Base-by-base conservation (phyloP, 2,888 invertebrate species). In the Andrena bicolor region DNA sequence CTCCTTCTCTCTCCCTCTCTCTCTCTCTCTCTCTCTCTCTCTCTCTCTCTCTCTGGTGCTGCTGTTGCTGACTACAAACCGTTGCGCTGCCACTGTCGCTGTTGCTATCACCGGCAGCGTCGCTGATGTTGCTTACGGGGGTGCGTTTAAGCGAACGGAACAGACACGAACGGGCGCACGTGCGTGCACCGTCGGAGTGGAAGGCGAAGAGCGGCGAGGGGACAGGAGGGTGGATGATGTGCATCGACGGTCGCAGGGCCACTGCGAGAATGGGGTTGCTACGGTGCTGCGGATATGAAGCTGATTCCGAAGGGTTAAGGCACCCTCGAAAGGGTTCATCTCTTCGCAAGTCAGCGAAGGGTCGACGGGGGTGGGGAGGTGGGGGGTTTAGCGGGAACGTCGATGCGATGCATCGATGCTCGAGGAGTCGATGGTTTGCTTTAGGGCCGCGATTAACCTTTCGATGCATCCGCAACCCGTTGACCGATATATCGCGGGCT, bases 131-230 rank as follows among this genome's bases (percentile, higher is more conserved):
- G 82, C 64, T 81, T 16, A 76, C 74, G 77, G 72, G 87, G 84
- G 86, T 87, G 86, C 87, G 80, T 84, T 86, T 82, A 84, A 86
- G 76, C 77, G 87, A 80, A 82, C 81, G 82, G 72, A 80, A 82
- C 81, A 79, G 72, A 72, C 68, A 75, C 65, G 66, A 78, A 73
- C 79, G 76, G 76, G 79, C 78, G 78, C 86, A 81, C 83, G 81
- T 85, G 81, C 83, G 87, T 80, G 85, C 82, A 76, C 76, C 76
- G 65, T 16, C 41, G 41, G 41, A 41, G 41, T 5, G 16, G 41
- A 1, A 4, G 41, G 5, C 41, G 41, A 41, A 16, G 41, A 16
- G 41, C 41, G 41, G 41, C 41, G 69, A 70, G 76, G 85, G 80
- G 56, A 4, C 20, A 26, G 56, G 1, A 26, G 56, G 13, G 3